phyloP scores from a whole-genome alignment of 2,888 invertebrate genomes.

The Thera britannica region DNA sequence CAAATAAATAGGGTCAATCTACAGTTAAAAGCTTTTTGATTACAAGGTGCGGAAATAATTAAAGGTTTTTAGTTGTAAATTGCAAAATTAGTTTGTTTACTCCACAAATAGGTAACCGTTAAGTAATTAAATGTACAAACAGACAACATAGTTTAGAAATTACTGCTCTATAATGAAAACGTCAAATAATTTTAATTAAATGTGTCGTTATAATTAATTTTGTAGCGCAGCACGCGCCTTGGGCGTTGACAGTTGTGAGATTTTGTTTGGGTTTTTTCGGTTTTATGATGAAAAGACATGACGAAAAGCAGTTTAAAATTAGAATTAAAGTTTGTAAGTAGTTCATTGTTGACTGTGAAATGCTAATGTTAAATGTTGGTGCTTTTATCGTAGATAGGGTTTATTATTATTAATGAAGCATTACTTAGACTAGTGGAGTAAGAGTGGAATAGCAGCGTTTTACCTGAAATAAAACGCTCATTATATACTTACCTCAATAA shows the following conservation, averaged over 20 bases:
- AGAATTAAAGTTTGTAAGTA: background rate
- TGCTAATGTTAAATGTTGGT: too few species aligned
- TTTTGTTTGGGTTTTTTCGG: slow-evolving; percentile 18
- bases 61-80: slow-evolving; percentile 12
- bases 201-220: slow-evolving; percentile 63
- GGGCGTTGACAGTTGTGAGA: slow-evolving; percentile 42
- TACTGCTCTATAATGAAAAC: slow-evolving; percentile 59
- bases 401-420: too few species aligned
- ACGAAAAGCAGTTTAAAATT: slow-evolving; percentile 4
- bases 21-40: slow-evolving; percentile 8
- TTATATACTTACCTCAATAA: too few species aligned
- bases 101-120: slow-evolving; percentile 32
- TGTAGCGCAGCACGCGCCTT: slow-evolving; percentile 37
- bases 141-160: slow-evolving; percentile 36
- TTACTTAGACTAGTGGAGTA: too few species aligned
- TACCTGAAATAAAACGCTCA: too few species aligned
- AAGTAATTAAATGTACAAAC: slow-evolving; percentile 41
- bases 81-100: slow-evolving; percentile 18
- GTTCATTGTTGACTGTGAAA: background rate
- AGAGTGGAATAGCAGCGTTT: too few species aligned
- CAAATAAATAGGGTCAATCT: slow-evolving; percentile 4
- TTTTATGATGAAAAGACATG: slow-evolving; percentile 27
- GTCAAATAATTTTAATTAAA: slow-evolving; percentile 71
- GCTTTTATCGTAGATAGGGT: too few species aligned
- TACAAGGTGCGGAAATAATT: slow-evolving; percentile 13